Base-by-base conservation (phyloP, 2,888 invertebrate species). In the Amiota minor region DNA sequence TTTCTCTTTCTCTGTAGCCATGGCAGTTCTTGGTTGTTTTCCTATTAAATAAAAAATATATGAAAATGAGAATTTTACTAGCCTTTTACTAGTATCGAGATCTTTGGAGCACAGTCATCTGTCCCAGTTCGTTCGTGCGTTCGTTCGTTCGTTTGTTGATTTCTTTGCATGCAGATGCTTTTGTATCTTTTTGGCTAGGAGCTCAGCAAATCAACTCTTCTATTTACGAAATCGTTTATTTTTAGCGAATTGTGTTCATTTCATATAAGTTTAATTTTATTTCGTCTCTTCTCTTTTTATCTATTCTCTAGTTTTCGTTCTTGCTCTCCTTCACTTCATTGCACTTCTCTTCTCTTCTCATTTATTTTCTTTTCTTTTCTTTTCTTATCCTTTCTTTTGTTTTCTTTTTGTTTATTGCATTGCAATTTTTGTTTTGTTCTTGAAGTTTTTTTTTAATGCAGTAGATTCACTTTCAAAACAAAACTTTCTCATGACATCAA, bases 221-320 rank as follows among this genome's bases (percentile, higher is more conserved):
- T 14, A 62, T 35, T 45, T n/a, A 62, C 62, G 62, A 62, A 62
- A 62, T 23, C 62, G 18, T 62, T 62, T 62, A 62, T 62, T 62
- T 62, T 62, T 62, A 62, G 62, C 62, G n/a, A 6, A 14, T 62
- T 62, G 8, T 62, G 16, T 62, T 35, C 62, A 62, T 18, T 62
- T 62, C 18, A 18, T 14, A 45, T 2, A 14, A 35, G 11, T 20
- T 16, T 10, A 20, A 35, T 35, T 35, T 35, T 35, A 35, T 35
- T 35, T 35, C 20, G 2, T 0, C 14, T 16, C 20, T 59, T 62
- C 35, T 16, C 59, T 59, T 16, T 4, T 53, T 1, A 12, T 12
- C 12, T 53, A 6, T 53, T n/a, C 6, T 10, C n/a, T 53, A 2
- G 4, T 23, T 59, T 59, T 56, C 18, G 56, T 56, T 56, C 3